Evolutionary conservation across 1,140 invertebrate species (phyloP).

Genomic region (Bombus superbus): DNA sequence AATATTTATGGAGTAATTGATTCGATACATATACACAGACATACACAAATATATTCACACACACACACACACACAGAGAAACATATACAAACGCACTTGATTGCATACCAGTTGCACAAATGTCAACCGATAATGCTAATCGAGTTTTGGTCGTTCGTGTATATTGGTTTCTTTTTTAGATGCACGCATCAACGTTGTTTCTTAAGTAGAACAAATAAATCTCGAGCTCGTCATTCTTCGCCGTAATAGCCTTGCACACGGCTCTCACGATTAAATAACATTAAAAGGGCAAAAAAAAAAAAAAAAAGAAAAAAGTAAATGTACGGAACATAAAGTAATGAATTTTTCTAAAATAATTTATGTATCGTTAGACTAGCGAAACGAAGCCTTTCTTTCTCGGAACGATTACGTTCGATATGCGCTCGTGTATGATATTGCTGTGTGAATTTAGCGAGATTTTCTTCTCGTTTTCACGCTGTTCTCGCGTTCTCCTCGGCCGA

Average conservation of each 20-base stretch:
- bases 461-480: not conserved
- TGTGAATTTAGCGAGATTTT: not conserved
- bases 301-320: not conserved
- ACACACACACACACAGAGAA: too few species aligned
- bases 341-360: constrained; percentile 12
- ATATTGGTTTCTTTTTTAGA: not conserved
- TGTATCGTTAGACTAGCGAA: constrained; percentile 4
- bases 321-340: not conserved
- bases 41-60: not conserved
- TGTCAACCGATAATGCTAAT: not conserved
- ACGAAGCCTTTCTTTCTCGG: not conserved
- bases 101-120: not conserved
- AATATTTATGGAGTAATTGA: constrained; percentile 18
- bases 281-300: not conserved
- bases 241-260: not conserved
- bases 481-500: not conserved
- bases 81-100: not conserved
- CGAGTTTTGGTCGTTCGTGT: constrained; percentile 19
- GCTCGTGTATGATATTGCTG: not conserved
- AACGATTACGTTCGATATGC: constrained; percentile 7
- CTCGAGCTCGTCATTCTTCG: constrained; percentile 1
- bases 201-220: constrained; percentile 27
- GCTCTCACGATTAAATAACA: not conserved
- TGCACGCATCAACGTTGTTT: constrained; percentile 34
- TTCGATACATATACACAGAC: not conserved